A percentile compares a stretch with the other conserved stretches of the same genome.
Evolutionary conservation across 35 echinoderm and acorn worm species (phyloP).

Genomic region (Stichopus chloronotus): DNA sequence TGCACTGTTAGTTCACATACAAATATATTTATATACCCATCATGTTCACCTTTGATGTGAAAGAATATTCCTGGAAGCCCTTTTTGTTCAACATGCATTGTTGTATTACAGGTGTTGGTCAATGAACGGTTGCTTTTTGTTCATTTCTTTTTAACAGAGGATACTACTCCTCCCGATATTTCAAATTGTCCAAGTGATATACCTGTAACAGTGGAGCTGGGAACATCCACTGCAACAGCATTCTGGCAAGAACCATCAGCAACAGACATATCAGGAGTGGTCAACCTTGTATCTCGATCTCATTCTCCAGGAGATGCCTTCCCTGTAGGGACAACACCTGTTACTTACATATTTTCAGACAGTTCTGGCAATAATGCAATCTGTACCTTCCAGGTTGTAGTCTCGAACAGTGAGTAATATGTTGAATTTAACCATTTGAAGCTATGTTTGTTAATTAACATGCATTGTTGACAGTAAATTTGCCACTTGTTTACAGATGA

Average conservation of each 20-base stretch:
- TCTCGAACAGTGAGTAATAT: neutral
- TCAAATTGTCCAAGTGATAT: neutral
- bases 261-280: neutral
- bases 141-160: neutral
- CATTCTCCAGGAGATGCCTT: neutral
- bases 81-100: too few species aligned
- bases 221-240: neutral
- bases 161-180: neutral
- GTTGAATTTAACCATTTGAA: too few species aligned
- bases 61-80: too few species aligned
- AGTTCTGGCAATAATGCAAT: neutral
- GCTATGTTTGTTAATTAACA: too few species aligned
- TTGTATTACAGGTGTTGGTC: too few species aligned
- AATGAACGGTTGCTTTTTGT: too few species aligned
- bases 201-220: neutral
- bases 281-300: neutral
- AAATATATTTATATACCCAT: too few species aligned
- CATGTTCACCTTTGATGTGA: too few species aligned
- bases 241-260: conserved; percentile 11
- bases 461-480: neutral
- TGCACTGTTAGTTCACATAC: too few species aligned
- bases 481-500: neutral
- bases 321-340: neutral
- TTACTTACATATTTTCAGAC: conserved; percentile 14
- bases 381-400: neutral